Conservation (phyloP, 2,888 invertebrate species). For the Philhelius pedissequus region DNA sequence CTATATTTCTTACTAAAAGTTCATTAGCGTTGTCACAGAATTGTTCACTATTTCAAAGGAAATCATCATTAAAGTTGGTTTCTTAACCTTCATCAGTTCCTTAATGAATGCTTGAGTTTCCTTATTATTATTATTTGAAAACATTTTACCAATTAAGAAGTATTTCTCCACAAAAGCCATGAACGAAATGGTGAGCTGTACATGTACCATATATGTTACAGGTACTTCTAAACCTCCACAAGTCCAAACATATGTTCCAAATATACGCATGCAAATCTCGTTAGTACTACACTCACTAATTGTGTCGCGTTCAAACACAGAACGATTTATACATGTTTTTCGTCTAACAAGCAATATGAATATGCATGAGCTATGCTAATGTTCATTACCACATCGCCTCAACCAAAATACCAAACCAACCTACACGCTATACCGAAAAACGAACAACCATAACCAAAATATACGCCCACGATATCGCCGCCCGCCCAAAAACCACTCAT, state of each 20-base stretch:
- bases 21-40: neutral
- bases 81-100: neutral
- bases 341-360: slow-evolving; percentile 51
- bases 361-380: slow-evolving; percentile 64
- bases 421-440: neutral
- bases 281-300: slow-evolving; percentile 17
- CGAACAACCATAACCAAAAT: neutral
- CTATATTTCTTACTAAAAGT: neutral
- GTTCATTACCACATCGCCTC: slow-evolving; percentile 41
- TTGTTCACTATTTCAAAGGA: neutral
- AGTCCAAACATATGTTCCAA: slow-evolving; percentile 16
- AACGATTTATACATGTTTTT: slow-evolving; percentile 33
- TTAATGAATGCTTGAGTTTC: neutral
- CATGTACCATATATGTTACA: neutral
- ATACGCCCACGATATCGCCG: neutral
- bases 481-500: slow-evolving; percentile 25
- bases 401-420: neutral
- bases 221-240: neutral
- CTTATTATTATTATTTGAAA: slow-evolving; percentile 18
- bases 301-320: slow-evolving; percentile 12
- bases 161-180: neutral
- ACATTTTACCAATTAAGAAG: slow-evolving; percentile 33
- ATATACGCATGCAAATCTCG: slow-evolving; percentile 41
- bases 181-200: neutral
- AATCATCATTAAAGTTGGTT: neutral